phyloP scores from a whole-genome alignment of 2,113 vertebrate genomes.

The Sarotherodon lohbergeri region DNA sequence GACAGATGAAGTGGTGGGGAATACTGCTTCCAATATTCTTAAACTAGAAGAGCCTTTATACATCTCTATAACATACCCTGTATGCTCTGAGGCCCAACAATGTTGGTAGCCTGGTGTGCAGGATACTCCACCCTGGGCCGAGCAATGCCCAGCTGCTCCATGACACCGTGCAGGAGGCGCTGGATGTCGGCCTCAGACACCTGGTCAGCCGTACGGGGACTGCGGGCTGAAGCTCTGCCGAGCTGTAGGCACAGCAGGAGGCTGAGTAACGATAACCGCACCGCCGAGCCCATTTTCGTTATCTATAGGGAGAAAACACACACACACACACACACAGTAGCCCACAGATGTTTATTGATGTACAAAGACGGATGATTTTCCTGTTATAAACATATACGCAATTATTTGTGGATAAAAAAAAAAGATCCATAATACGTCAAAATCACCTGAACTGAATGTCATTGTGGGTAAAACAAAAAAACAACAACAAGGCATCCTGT shows the following conservation, averaged over 20 bases:
- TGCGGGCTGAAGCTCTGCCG: conserved; percentile 73
- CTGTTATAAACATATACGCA: background rate
- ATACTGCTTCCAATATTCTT: background rate
- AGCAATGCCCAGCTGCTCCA: conserved; percentile 95
- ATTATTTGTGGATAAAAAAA: background rate
- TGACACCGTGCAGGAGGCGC: conserved; percentile 92
- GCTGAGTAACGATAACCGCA: conserved; percentile 58
- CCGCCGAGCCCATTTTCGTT: conserved; percentile 36
- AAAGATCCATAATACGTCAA: background rate
- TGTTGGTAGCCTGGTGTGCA: conserved; percentile 92
- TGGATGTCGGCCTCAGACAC: conserved; percentile 92
- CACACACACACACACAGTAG: background rate
- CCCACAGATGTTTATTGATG: background rate
- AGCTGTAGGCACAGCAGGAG: conserved; percentile 68
- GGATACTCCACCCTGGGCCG: conserved; percentile 93
- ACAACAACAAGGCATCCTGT: background rate
- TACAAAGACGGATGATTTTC: background rate
- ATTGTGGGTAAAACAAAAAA: background rate
- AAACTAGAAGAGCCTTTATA: background rate
- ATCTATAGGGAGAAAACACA: background rate
- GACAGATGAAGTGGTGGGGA: no score
- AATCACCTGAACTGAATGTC: background rate
- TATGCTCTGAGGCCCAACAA: conserved; percentile 94
- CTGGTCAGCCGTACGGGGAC: conserved; percentile 76
- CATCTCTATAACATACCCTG: conserved; percentile 75